Evolutionary conservation across 2,797 vertebrate genomes (phyloP).

Genomic region (Buceros bicornis): DNA sequence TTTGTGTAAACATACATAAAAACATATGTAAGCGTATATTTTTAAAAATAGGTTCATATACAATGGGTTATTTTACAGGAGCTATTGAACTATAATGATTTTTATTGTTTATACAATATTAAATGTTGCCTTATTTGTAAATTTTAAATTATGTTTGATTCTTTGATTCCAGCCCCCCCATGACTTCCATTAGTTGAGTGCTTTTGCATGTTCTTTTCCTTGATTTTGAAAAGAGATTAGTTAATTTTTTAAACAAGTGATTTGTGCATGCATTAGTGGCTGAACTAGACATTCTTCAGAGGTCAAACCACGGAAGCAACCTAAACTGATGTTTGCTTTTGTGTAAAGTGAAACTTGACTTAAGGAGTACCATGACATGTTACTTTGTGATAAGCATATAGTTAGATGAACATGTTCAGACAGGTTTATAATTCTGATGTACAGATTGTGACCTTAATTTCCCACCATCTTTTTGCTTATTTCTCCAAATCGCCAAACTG

Average conservation of each 20-base stretch:
- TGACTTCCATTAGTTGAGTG: background rate
- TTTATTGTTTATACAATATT: background rate
- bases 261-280: background rate
- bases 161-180: background rate
- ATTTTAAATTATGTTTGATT: background rate
- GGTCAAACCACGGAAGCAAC: background rate
- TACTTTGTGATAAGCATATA: background rate
- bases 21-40: background rate
- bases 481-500: background rate
- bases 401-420: background rate
- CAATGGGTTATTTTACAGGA: background rate
- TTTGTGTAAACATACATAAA: background rate
- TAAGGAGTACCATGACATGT: background rate
- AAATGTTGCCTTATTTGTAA: background rate
- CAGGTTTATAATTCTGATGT: background rate
- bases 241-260: background rate
- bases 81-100: background rate
- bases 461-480: background rate
- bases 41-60: background rate
- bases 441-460: background rate
- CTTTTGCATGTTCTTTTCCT: background rate
- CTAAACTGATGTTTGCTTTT: background rate
- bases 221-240: background rate
- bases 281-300: background rate
- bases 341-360: background rate